Percentiles rank a stretch among this genome's conserved stretches.
phyloP scores from a whole-genome alignment of 2,888 invertebrate genomes.

The Caradrina clavipalpis region DNA sequence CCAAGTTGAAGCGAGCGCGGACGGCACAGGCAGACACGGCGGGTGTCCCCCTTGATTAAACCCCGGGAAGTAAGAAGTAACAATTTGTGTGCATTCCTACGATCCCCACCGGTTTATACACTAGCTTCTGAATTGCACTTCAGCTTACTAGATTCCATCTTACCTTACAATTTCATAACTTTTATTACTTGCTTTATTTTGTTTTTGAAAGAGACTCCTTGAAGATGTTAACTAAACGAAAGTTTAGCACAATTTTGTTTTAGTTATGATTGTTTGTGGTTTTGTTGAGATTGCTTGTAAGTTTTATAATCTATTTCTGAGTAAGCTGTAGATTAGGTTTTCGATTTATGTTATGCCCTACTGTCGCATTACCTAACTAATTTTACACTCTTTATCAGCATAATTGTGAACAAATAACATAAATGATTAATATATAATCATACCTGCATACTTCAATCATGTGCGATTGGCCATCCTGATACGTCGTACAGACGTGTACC shows the following conservation, averaged over 20 bases:
- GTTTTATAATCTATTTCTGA: slow-evolving; percentile 34
- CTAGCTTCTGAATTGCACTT: slow-evolving; percentile 76
- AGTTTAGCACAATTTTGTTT: slow-evolving; percentile 36
- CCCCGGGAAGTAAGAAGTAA: slow-evolving; percentile 85
- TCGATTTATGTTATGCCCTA: slow-evolving; percentile 1
- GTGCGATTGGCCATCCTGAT: slow-evolving; percentile 8
- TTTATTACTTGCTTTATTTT: slow-evolving; percentile 57
- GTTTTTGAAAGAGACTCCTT: slow-evolving; percentile 50
- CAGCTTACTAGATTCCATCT: slow-evolving; percentile 67
- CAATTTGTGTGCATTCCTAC: slow-evolving; percentile 85
- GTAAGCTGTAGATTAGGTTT: slow-evolving; percentile 18
- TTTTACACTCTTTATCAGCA: background rate
- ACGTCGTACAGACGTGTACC: slow-evolving; percentile 20
- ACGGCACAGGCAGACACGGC: slow-evolving; percentile 79
- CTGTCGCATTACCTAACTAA: background rate
- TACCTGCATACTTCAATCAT: slow-evolving; percentile 5
- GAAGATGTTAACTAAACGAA: slow-evolving; percentile 48
- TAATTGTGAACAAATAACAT: background rate
- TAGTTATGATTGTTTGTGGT: slow-evolving; percentile 39
- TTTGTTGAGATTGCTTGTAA: slow-evolving; percentile 44
- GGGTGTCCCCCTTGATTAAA: slow-evolving; percentile 91
- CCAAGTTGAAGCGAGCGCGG: slow-evolving; percentile 82
- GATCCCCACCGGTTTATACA: slow-evolving; percentile 73
- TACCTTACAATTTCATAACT: slow-evolving; percentile 62
- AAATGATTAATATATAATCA: slow-evolving; percentile 1